Conservation (phyloP, 2,888 invertebrate genomes). For the Brachyptera risi region DNA sequence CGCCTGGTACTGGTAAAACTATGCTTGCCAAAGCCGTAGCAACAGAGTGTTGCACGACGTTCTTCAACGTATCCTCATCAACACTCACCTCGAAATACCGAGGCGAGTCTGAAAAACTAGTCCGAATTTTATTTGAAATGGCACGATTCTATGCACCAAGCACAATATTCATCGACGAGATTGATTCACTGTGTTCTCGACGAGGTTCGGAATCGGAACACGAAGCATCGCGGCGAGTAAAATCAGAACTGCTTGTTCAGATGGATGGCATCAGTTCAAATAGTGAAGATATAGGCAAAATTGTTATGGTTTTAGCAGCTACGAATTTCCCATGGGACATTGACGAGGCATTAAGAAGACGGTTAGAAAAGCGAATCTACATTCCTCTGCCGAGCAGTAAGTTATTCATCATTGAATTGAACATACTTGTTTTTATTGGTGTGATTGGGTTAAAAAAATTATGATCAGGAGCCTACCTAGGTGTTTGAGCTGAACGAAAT, state of each 20-base stretch:
- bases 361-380: constrained; percentile 85
- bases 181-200: constrained; percentile 79
- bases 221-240: constrained; percentile 79
- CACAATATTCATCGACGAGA: constrained; percentile 88
- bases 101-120: constrained; percentile 88
- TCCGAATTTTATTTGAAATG: constrained; percentile 83
- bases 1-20: constrained; percentile 75
- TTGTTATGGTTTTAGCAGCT: constrained; percentile 84
- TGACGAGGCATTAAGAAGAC: constrained; percentile 78
- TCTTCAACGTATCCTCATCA: constrained; percentile 83
- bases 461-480: too few species aligned
- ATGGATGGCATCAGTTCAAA: constrained; percentile 79
- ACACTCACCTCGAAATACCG: constrained; percentile 84
- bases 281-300: constrained; percentile 45
- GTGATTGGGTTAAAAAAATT: too few species aligned
- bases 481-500: too few species aligned
- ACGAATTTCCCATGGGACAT: constrained; percentile 93
- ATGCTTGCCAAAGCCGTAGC: constrained; percentile 82
- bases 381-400: constrained; percentile 77
- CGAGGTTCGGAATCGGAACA: constrained; percentile 82
- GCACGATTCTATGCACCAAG: constrained; percentile 84
- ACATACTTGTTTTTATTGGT: too few species aligned
- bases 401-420: too few species aligned
- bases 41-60: constrained; percentile 83
- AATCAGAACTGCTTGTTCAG: constrained; percentile 83